phyloP scores from a whole-genome alignment of 2,113 vertebrate species.

The Danionella cerebrum region DNA sequence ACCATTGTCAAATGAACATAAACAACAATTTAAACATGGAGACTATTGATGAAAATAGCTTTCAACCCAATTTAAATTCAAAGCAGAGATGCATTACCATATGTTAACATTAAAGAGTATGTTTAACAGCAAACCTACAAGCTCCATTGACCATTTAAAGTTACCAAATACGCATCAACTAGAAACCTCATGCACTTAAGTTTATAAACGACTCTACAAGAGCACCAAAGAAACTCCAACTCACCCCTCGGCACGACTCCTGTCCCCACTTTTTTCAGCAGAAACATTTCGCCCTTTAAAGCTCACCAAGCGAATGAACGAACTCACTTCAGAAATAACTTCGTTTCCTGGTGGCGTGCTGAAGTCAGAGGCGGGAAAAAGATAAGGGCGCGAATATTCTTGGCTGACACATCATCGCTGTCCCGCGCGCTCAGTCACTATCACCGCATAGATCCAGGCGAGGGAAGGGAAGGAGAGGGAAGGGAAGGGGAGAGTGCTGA shows the following conservation, averaged over 20 bases:
- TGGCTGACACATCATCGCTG: background rate
- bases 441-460: background rate
- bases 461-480: too few species aligned
- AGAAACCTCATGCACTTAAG: too few species aligned
- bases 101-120: too few species aligned
- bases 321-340: background rate
- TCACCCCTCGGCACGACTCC: constrained; percentile 7
- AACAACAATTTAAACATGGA: too few species aligned
- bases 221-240: background rate
- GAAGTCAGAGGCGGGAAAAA: background rate
- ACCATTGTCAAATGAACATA: too few species aligned
- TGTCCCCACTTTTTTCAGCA: constrained; percentile 1
- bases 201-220: background rate
- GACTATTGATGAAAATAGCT: too few species aligned
- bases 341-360: background rate
- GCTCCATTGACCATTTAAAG: background rate
- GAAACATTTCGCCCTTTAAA: background rate
- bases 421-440: background rate
- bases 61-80: too few species aligned
- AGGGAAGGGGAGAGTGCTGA: background rate
- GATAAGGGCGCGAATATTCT: background rate
- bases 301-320: background rate
- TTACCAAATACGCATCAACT: background rate
- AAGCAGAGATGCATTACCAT: too few species aligned
- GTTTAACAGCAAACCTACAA: too few species aligned